Evolutionary conservation across 64 coral and sea anemone species (phyloP).

Genomic region (Anthopleura sola): DNA sequence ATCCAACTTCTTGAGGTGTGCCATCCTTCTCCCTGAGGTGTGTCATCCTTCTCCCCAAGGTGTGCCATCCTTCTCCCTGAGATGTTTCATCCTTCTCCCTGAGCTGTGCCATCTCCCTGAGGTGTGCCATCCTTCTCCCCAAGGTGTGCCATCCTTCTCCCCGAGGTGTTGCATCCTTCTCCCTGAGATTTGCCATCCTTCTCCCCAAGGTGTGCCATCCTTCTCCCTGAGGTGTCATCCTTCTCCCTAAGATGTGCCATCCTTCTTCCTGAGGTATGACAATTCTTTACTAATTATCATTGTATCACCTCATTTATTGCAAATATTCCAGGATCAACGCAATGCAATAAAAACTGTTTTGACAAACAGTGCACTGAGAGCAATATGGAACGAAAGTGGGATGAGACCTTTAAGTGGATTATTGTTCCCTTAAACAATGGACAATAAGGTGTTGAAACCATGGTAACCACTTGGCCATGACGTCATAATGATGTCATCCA

Average conservation of each 20-base stretch:
- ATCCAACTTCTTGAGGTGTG: no score
- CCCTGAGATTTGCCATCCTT: no score
- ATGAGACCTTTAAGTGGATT: background rate
- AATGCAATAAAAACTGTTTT: background rate
- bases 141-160: no score
- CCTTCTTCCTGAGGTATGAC: background rate
- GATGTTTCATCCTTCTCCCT: no score
- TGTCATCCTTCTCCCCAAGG: no score
- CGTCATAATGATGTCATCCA: background rate
- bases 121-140: no score
- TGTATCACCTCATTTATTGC: background rate
- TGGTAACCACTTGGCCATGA: background rate
- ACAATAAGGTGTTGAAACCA: background rate
- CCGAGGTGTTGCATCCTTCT: no score
- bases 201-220: no score
- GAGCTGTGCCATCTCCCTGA: no score
- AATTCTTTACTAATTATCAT: background rate
- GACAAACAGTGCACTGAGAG: slow-evolving; percentile 1
- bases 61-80: no score
- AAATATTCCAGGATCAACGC: background rate
- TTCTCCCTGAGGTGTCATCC: background rate
- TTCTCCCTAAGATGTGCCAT: no score
- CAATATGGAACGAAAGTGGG: slow-evolving; percentile 10
- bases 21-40: no score
- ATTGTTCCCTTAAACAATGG: background rate